phyloP scores from a whole-genome alignment of 2,888 invertebrate species.

The Lasioglossum zephyrum region DNA sequence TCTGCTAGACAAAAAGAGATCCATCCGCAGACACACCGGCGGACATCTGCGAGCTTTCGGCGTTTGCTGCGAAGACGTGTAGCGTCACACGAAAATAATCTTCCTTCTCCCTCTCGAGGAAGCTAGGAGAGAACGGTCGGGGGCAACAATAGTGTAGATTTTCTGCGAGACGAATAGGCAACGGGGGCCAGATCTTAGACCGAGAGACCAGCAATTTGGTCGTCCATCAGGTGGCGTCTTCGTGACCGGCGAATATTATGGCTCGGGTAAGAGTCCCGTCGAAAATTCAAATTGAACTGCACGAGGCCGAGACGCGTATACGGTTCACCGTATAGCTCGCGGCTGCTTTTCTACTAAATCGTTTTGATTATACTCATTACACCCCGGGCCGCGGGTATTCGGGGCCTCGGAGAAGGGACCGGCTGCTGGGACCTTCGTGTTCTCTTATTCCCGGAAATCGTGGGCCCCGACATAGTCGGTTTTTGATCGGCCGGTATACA shows the following conservation, averaged over 20 bases:
- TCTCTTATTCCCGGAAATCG: slow-evolving; percentile 78
- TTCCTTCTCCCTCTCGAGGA: slow-evolving; percentile 6
- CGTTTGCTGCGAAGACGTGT: background rate
- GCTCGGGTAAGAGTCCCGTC: slow-evolving; percentile 64
- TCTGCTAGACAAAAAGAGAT: slow-evolving; percentile 3
- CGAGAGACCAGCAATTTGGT: slow-evolving; percentile 77
- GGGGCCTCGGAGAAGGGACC: slow-evolving; percentile 24
- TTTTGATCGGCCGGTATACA: slow-evolving; percentile 41
- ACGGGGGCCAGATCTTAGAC: slow-evolving; percentile 61
- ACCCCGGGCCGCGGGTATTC: slow-evolving; percentile 32
- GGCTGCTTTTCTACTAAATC: slow-evolving; percentile 80
- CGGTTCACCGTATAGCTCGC: slow-evolving; percentile 71
- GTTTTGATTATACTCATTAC: slow-evolving; percentile 83
- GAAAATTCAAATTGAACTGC: slow-evolving; percentile 83
- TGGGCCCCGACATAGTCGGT: slow-evolving; percentile 41
- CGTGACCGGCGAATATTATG: slow-evolving; percentile 82
- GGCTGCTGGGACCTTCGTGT: slow-evolving; percentile 35
- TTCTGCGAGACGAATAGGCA: slow-evolving; percentile 69
- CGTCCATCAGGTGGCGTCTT: slow-evolving; percentile 82
- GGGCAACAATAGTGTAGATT: slow-evolving; percentile 64
- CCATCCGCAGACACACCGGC: background rate
- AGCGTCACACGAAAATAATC: slow-evolving; percentile 14
- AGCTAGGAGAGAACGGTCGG: slow-evolving; percentile 49
- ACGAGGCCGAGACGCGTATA: slow-evolving; percentile 62
- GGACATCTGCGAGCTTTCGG: slow-evolving; percentile 54